Evolutionary conservation across 2,888 invertebrate species (phyloP).

Genomic region (Drosophila peninsularis): DNA sequence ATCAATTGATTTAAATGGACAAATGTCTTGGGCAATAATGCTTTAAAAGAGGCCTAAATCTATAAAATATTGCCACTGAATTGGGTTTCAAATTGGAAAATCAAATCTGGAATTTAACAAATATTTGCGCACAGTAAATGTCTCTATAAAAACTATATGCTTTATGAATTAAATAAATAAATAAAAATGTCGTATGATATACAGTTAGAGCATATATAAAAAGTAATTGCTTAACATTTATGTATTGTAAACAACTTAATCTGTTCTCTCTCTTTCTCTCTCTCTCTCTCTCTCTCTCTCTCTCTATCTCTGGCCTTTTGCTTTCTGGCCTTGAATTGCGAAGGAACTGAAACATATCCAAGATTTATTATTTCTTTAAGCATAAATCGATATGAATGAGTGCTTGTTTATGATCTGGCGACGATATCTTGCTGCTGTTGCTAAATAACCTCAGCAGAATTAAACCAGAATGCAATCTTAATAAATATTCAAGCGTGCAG

Average conservation of each 20-base stretch:
- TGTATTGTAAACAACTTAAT: background rate
- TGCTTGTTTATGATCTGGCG: constrained; percentile 15
- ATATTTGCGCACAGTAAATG: background rate
- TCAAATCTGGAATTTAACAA: background rate
- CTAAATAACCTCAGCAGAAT: constrained; percentile 24
- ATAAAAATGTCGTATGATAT: background rate
- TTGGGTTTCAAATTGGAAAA: background rate
- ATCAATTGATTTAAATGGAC: constrained; percentile 42
- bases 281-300: too few species aligned
- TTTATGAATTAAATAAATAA: background rate
- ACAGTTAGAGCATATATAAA: background rate
- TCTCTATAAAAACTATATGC: background rate
- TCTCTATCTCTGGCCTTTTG: background rate
- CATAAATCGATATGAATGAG: constrained; percentile 4
- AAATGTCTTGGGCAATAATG: constrained; percentile 24
- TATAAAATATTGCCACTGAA: constrained; percentile 8
- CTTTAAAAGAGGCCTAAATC: constrained; percentile 7
- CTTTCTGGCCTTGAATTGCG: background rate
- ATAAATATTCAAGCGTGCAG: constrained; percentile 29
- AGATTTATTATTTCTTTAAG: constrained; percentile 13
- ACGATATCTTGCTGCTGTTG: constrained; percentile 23
- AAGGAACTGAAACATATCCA: background rate
- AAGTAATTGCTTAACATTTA: background rate
- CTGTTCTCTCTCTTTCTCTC: background rate
- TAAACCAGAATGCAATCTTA: constrained; percentile 32